phyloP scores from a whole-genome alignment of 1,140 invertebrate species.

The Cherax quadricarinatus region DNA sequence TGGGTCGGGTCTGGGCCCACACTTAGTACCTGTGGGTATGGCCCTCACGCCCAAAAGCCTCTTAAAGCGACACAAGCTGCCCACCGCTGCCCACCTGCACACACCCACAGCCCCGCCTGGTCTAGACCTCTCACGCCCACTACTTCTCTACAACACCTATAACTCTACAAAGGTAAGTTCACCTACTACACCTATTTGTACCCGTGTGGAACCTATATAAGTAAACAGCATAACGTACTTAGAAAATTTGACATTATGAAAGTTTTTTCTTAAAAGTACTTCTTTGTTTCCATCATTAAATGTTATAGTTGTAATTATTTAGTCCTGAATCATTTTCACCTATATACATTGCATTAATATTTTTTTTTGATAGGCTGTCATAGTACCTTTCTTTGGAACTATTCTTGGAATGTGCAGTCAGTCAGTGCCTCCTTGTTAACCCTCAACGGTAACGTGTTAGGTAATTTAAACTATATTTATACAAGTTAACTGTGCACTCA shows the following conservation, averaged over 20 bases:
- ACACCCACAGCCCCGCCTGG: constrained; percentile 61
- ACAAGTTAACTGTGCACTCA: too few relatives aligned
- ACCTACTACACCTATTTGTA: background rate
- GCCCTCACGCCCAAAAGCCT: constrained; percentile 59
- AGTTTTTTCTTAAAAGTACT: background rate
- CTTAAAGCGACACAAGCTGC: constrained; percentile 56
- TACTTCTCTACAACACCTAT: constrained; percentile 75
- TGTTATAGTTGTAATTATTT: too few relatives aligned
- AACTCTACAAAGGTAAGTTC: constrained; percentile 71
- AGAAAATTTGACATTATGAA: background rate
- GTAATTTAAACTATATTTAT: too few relatives aligned
- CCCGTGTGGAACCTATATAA: background rate
- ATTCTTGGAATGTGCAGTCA: too few relatives aligned
- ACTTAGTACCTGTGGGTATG: constrained; percentile 12
- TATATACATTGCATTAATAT: too few relatives aligned
- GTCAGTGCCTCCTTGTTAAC: too few relatives aligned
- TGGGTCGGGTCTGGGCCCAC: background rate
- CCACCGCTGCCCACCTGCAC: constrained; percentile 64
- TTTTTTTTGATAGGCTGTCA: too few relatives aligned
- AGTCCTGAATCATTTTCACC: too few relatives aligned
- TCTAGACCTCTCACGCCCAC: constrained; percentile 75
- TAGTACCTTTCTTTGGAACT: too few relatives aligned
- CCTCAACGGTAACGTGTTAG: too few relatives aligned
- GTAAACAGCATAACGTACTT: background rate
- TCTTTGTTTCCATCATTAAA: too few relatives aligned